These are phyloP conservation scores for Penaeus vannamei DNA, from an alignment of 1,140 invertebrate genomes.

Conservation along the genomic window DNA sequence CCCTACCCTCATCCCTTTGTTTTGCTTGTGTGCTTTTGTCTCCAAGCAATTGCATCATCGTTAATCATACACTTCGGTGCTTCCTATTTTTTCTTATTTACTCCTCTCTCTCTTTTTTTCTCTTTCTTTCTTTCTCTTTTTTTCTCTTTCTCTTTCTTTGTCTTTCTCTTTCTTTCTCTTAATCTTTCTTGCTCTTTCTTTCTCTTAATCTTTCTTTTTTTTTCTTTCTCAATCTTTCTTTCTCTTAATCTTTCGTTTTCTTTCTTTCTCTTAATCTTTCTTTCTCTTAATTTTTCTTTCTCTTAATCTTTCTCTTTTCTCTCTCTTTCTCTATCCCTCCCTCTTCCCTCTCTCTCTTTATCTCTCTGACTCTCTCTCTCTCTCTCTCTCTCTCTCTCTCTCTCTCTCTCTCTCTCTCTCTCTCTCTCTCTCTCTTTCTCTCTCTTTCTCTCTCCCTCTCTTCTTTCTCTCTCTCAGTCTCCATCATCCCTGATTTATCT, in stretches of 20 bases:
- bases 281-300: too few relatives aligned
- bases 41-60: too few relatives aligned
- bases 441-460: neutral
- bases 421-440: neutral
- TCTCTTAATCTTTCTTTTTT: neutral
- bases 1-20: neutral
- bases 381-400: neutral
- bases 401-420: neutral
- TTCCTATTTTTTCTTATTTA: neutral
- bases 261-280: neutral
- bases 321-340: neutral
- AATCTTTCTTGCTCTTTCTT: neutral
- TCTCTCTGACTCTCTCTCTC: neutral
- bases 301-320: neutral
- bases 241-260: neutral
- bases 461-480: constrained; percentile 1
- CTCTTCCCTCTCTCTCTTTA: neutral
- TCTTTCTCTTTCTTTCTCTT: neutral
- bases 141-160: neutral
- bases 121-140: neutral
- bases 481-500: neutral
- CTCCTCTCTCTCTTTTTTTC: neutral
- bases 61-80: neutral
- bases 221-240: neutral
- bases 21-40: neutral